Percentiles rank a stretch among this genome's conserved stretches.
These are phyloP conservation scores for Myathropa florea DNA, from an alignment of 2,888 invertebrate species.

Conservation along the genomic window DNA sequence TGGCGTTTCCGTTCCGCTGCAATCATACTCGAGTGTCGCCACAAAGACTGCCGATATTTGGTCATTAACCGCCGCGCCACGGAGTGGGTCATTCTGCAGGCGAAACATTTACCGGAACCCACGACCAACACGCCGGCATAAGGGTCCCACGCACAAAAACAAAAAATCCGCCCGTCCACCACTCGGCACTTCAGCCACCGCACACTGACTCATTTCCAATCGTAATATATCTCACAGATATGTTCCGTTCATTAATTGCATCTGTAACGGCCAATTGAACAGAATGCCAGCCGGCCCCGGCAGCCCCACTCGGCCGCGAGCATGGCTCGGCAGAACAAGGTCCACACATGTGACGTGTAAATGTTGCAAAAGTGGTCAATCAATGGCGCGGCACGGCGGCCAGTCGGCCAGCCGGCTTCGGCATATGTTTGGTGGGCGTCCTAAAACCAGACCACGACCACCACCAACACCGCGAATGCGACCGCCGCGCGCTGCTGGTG, in stretches of 20 bases:
- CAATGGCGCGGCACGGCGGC: neutral
- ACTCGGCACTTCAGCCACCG: constrained; percentile 10
- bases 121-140: neutral
- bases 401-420: constrained; percentile 8
- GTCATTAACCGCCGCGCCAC: constrained; percentile 12
- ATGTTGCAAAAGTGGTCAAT: neutral
- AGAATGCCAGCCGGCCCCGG: neutral
- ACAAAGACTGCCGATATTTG: constrained; percentile 38
- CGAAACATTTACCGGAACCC: constrained; percentile 61
- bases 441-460: constrained; percentile 9
- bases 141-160: neutral
- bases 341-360: neutral
- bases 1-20: neutral
- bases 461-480: constrained; percentile 2
- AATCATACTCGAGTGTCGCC: constrained; percentile 32
- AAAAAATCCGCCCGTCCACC: neutral
- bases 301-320: neutral
- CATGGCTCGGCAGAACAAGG: neutral
- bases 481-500: neutral
- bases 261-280: neutral
- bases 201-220: constrained; percentile 25
- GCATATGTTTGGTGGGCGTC: constrained; percentile 48
- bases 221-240: constrained; percentile 38
- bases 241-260: constrained; percentile 8
- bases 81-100: constrained; percentile 59